A percentile compares a stretch with the other conserved stretches of the same genome.
Conservation (phyloP, 2,797 vertebrate genomes). For the Sus cebifrons region DNA sequence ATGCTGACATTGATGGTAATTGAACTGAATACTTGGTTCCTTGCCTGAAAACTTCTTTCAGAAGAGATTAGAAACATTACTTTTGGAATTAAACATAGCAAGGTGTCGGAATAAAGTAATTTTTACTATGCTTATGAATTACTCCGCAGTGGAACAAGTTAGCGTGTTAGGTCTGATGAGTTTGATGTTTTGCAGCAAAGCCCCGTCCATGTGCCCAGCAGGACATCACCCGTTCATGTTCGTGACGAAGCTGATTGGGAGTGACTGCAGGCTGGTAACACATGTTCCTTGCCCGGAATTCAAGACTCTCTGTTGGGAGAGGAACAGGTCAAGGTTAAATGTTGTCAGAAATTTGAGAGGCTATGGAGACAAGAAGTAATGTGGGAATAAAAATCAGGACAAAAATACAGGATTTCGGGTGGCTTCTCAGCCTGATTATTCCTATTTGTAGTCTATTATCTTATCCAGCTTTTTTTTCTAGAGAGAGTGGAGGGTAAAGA, state of each 20-base stretch:
- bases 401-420: neutral
- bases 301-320: neutral
- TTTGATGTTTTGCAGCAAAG: accelerated
- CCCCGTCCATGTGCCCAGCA: accelerated
- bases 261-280: neutral
- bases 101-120: neutral
- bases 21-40: neutral
- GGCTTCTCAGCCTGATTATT: neutral
- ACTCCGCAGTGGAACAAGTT: neutral
- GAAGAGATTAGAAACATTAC: neutral
- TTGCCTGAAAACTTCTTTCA: neutral
- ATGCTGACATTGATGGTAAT: neutral
- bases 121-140: neutral
- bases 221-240: neutral
- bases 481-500: neutral
- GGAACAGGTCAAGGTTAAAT: neutral
- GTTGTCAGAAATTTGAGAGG: neutral
- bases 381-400: neutral
- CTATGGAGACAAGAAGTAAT: neutral
- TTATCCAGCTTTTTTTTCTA: neutral
- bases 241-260: neutral
- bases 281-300: neutral
- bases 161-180: neutral
- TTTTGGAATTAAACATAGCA: neutral
- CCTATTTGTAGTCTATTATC: neutral